Conservation (phyloP, 2,797 vertebrate genomes). For the Poeciliopsis gracilis region DNA sequence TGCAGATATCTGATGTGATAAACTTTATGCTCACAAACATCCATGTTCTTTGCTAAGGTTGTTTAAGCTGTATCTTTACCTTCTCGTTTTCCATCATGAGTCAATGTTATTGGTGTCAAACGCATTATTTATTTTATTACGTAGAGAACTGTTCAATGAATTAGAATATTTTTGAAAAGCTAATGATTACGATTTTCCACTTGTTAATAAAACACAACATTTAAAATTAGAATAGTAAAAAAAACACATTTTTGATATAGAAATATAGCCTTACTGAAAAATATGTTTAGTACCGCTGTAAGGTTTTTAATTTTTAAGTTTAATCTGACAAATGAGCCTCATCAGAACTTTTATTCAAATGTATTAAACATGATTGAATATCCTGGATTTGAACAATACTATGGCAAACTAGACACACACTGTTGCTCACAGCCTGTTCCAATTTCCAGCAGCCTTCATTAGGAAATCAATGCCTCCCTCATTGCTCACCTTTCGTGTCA, state of each 20-base stretch:
- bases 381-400: neutral
- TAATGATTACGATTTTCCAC: too few relatives aligned
- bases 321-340: too few relatives aligned
- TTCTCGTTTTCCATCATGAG: neutral
- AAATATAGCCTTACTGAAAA: too few relatives aligned
- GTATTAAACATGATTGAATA: neutral
- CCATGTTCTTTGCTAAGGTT: neutral
- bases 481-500: slow-evolving; percentile 53
- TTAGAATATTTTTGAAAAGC: too few relatives aligned
- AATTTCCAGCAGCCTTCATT: slow-evolving; percentile 29
- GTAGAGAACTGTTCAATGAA: neutral
- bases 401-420: neutral
- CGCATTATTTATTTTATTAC: neutral
- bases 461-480: slow-evolving; percentile 51
- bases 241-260: too few relatives aligned
- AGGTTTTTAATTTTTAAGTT: too few relatives aligned
- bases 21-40: neutral
- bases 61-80: neutral
- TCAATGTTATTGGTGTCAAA: neutral
- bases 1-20: neutral
- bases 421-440: slow-evolving; percentile 28
- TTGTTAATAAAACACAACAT: too few relatives aligned
- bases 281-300: too few relatives aligned
- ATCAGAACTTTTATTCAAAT: too few relatives aligned
- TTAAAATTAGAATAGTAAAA: too few relatives aligned